Conservation (phyloP, 2,888 invertebrate genomes). For the Ctena decussata region DNA sequence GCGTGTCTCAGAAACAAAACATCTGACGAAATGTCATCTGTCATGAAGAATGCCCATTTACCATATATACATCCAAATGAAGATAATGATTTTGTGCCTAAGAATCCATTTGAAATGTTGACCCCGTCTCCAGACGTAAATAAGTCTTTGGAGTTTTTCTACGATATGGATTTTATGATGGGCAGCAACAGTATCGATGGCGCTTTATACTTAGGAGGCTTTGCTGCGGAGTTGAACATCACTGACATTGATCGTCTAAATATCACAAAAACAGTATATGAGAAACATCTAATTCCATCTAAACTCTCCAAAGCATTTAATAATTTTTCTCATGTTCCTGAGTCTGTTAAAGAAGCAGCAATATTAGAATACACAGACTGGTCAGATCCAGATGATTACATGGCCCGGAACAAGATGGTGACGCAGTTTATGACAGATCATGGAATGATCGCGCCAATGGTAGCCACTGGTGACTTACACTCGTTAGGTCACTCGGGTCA, state of each 20-base stretch:
- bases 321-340: not conserved
- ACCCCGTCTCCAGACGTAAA: not conserved
- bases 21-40: not conserved
- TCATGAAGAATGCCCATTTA: not conserved
- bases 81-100: constrained; percentile 4
- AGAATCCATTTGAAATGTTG: not conserved
- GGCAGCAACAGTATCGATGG: not conserved
- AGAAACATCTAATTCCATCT: not conserved
- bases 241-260: not conserved
- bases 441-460: not conserved
- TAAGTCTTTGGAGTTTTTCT: not conserved
- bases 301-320: not conserved
- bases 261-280: not conserved
- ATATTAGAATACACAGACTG: constrained; percentile 1
- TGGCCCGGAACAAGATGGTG: not conserved
- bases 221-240: not conserved
- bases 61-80: not conserved
- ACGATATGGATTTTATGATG: not conserved
- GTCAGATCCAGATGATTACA: not conserved
- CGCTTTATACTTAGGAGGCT: not conserved
- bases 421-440: not conserved
- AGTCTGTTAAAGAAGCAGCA: not conserved
- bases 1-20: constrained; percentile 1
- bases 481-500: not conserved
- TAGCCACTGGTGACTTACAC: not conserved